phyloP scores from a whole-genome alignment of 2,888 invertebrate genomes.

The Cremastobaeus sp. region DNA sequence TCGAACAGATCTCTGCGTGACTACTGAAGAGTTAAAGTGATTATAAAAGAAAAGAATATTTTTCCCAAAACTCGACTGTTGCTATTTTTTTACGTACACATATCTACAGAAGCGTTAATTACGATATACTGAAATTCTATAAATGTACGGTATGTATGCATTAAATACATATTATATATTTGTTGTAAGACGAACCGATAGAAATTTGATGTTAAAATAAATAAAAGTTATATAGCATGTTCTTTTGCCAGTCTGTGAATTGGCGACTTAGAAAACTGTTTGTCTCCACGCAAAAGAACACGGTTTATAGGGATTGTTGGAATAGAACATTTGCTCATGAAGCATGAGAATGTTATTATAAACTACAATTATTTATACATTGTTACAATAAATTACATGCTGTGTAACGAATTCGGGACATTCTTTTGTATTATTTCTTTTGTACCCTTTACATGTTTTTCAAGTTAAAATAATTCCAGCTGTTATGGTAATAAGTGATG shows the following conservation, averaged over 20 bases:
- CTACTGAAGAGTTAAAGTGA: slow-evolving; percentile 2
- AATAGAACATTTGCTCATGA: slow-evolving; percentile 51
- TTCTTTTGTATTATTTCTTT: too few relatives aligned
- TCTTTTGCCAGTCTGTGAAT: slow-evolving; percentile 4
- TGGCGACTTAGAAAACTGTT: too few relatives aligned
- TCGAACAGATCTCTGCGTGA: too few relatives aligned
- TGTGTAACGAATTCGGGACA: slow-evolving; percentile 20
- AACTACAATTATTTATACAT: slow-evolving; percentile 52
- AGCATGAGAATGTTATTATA: slow-evolving; percentile 51
- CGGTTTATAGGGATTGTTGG: too few relatives aligned
- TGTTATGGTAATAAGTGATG: background rate
- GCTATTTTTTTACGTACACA: slow-evolving; percentile 53
- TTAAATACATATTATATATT: slow-evolving; percentile 34
- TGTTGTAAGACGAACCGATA: slow-evolving; percentile 21
- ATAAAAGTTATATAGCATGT: slow-evolving; percentile 13
- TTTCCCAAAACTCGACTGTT: slow-evolving; percentile 46
- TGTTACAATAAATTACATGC: slow-evolving; percentile 54
- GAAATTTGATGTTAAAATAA: slow-evolving; percentile 35
- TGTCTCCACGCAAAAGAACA: too few relatives aligned
- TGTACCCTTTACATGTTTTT: background rate
- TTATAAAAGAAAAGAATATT: slow-evolving; percentile 30
- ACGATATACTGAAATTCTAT: slow-evolving; percentile 34
- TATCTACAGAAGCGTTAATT: slow-evolving; percentile 40
- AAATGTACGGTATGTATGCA: slow-evolving; percentile 20
- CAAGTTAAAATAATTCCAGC: background rate